These are phyloP conservation scores for Gandaritis pyraliata DNA, from an alignment of 2,888 invertebrate species.

Conservation along the genomic window DNA sequence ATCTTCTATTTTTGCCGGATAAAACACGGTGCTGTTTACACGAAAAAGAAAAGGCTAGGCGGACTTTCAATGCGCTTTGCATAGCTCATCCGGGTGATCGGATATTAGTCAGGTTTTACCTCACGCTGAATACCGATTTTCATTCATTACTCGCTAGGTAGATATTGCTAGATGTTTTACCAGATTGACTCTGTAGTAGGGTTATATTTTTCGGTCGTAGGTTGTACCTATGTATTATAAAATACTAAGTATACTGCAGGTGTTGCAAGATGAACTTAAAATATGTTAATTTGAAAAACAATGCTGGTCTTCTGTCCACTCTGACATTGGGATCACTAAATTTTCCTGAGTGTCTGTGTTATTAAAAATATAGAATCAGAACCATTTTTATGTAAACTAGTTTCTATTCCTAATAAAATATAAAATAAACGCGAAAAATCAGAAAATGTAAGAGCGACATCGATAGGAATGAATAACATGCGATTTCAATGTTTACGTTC, in stretches of 20 bases:
- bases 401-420: slow-evolving; percentile 20
- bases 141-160: neutral
- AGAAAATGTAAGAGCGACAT: slow-evolving; percentile 45
- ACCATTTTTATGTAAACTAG: slow-evolving; percentile 7
- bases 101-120: slow-evolving; percentile 21
- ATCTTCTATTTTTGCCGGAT: slow-evolving; percentile 52
- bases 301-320: no score
- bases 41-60: slow-evolving; percentile 45
- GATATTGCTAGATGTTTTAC: no score
- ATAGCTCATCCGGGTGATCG: slow-evolving; percentile 27
- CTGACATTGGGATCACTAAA: no score
- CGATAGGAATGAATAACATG: slow-evolving; percentile 70
- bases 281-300: no score
- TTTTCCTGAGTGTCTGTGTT: no score
- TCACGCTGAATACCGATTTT: neutral
- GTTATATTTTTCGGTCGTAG: no score
- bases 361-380: neutral
- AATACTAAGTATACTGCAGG: no score
- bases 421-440: slow-evolving; percentile 35
- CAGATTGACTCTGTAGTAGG: no score
- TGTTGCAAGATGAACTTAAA: no score
- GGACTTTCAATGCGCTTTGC: slow-evolving; percentile 37
- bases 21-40: slow-evolving; percentile 51
- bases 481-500: slow-evolving; percentile 71
- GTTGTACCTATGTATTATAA: no score